phyloP scores from a whole-genome alignment of 2,888 invertebrate species.

The Digitonthophagus gazella region DNA sequence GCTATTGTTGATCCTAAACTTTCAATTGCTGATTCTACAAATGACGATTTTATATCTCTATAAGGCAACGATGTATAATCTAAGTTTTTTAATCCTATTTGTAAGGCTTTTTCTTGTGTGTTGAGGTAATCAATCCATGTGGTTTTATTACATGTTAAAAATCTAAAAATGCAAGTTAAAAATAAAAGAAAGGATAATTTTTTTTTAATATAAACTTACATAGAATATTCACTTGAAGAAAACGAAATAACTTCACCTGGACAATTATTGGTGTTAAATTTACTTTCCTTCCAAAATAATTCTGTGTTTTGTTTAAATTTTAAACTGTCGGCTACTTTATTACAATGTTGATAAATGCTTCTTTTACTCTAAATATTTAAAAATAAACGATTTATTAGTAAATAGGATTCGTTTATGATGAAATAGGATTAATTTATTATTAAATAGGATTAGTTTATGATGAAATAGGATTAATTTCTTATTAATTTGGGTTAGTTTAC shows the following conservation, averaged over 20 bases:
- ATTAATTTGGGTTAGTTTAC: no score
- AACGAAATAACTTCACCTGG: conserved; percentile 52
- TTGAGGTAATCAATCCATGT: conserved; percentile 56
- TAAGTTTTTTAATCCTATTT: conserved; percentile 36
- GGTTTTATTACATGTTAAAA: conserved; percentile 55
- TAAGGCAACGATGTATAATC: conserved; percentile 38
- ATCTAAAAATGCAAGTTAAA: conserved; percentile 32
- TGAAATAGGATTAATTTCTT: no score
- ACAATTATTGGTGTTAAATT: conserved; percentile 51
- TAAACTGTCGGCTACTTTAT: conserved; percentile 51
- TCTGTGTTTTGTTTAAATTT: conserved; percentile 52
- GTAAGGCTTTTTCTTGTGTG: conserved; percentile 53
- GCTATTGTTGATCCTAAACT: conserved; percentile 56
- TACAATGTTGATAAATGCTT: conserved; percentile 54
- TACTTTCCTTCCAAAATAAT: conserved; percentile 54
- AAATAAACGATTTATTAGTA: no score
- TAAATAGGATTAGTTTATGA: no score
- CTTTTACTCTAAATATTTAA: conserved; percentile 51
- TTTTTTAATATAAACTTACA: conserved; percentile 43
- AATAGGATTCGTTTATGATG: no score
- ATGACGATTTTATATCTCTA: conserved; percentile 45
- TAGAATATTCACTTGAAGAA: conserved; percentile 53
- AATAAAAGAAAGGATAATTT: neutral
- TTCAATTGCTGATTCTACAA: conserved; percentile 57
- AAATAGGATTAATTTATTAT: no score